Conservation (phyloP, 2,113 vertebrate species). For the Misgurnus mizolepis region DNA sequence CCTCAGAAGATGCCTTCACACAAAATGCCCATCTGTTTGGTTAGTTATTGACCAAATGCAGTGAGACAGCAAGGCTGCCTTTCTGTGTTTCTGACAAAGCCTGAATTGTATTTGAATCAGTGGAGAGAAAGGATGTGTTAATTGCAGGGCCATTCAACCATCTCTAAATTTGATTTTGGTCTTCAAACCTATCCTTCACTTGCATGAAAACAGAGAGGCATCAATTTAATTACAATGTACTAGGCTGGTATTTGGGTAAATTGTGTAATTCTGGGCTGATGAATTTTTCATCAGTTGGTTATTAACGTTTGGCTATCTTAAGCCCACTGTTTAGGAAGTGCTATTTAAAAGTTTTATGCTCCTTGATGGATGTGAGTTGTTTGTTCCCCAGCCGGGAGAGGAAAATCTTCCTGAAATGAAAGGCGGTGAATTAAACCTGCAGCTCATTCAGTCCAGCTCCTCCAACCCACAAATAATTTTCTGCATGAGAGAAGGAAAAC, state of each 20-base stretch:
- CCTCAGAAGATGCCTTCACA: too few relatives aligned
- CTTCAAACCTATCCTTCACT: slow-evolving; percentile 40
- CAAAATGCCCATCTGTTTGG: too few relatives aligned
- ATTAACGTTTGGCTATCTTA: slow-evolving; percentile 71
- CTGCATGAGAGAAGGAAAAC: slow-evolving; percentile 57
- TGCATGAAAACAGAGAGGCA: slow-evolving; percentile 73
- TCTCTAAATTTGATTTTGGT: slow-evolving; percentile 61
- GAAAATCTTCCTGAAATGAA: slow-evolving; percentile 58
- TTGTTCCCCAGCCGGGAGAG: slow-evolving; percentile 55
- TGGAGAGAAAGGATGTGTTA: slow-evolving; percentile 40
- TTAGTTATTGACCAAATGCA: too few relatives aligned
- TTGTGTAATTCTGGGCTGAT: slow-evolving; percentile 78
- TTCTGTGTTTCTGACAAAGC: too few relatives aligned
- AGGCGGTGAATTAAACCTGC: slow-evolving; percentile 36
- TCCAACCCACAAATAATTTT: slow-evolving; percentile 54
- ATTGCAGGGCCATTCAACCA: slow-evolving; percentile 64
- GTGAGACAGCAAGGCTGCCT: too few relatives aligned
- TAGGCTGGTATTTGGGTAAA: slow-evolving; percentile 69
- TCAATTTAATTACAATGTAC: slow-evolving; percentile 76
- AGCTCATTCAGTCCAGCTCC: slow-evolving; percentile 37
- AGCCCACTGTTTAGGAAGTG: slow-evolving; percentile 65
- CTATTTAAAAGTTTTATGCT: slow-evolving; percentile 72
- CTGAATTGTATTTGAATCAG: neutral
- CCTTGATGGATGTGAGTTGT: slow-evolving; percentile 68
- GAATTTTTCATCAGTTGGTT: slow-evolving; percentile 79